Base-by-base conservation (phyloP, 2,113 vertebrate genomes). In the Columba janthina region DNA sequence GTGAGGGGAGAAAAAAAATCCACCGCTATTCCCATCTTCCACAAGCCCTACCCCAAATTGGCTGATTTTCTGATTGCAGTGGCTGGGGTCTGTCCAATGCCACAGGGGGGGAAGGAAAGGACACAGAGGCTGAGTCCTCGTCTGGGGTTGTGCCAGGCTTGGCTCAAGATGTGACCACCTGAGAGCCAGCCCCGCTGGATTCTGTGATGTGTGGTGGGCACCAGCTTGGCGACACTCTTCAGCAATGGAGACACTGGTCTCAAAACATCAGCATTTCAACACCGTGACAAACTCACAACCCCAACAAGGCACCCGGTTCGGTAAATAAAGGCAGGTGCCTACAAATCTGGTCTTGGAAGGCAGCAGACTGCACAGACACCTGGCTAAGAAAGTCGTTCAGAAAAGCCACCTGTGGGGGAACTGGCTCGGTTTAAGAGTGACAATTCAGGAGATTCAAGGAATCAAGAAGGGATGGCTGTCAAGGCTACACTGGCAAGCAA, bases 161-260 rank as follows among this genome's bases (percentile, higher is more conserved):
- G 21, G 22, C 48, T 54, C 26, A 28, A 38, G 72, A 60, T 6
- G 17, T 4, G 11, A 17, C 46, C 32, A 46, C n/a, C 61, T 1
- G 2, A 84, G 69, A 79, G 12, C 65, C 18, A 46, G 12, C 38
- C 24, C 18, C 53, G 42, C 24, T 28, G 48, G 24, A 69, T 36
- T 9, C 62, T 19, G 62, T 1, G 0, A 64, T 20, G 38, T 7
- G 48, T 8, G 36, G 22, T 8, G 54, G 51, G 56, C 50, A 61
- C 53, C n/a, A 9, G 15, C 17, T 3, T 1, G 4, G 48, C 2
- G 0, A 51, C 19, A 25, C 53, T 38, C 32, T 21, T 38, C 70
- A 38, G 65, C 6, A 1, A 28, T 5, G 26, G 26, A 61, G 56
- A 24, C 4, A 1, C 1, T 12, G 19, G 56, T 17, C 51, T 60